phyloP scores from a whole-genome alignment of 2,797 vertebrate genomes.

The Anniella stebbinsi region DNA sequence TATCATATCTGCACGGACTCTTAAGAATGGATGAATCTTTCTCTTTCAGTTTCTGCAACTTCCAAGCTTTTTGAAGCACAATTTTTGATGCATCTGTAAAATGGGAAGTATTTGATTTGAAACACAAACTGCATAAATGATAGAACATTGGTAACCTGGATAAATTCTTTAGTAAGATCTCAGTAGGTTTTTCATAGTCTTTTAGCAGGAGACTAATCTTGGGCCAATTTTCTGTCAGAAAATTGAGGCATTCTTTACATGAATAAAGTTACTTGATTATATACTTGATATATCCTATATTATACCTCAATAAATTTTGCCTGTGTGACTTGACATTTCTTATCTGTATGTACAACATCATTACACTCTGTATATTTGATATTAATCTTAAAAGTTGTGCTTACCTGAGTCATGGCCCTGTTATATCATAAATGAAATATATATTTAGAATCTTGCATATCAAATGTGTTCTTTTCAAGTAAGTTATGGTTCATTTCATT shows the following conservation, averaged over 20 bases:
- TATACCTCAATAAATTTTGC: conserved; percentile 3
- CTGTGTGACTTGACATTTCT: conserved; percentile 2
- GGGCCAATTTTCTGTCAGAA: neutral
- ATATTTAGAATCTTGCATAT: neutral
- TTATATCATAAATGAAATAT: conserved; percentile 30
- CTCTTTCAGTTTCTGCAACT: neutral
- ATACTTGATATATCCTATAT: conserved; percentile 20
- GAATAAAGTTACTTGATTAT: conserved; percentile 14
- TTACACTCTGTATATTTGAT: conserved; percentile 12
- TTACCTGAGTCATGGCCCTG: conserved; percentile 12
- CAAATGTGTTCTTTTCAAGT: conserved; percentile 21
- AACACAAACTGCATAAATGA: neutral
- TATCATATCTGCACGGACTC: too few relatives aligned
- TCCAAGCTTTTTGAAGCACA: neutral
- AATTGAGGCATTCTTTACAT: neutral
- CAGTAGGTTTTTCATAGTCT: neutral
- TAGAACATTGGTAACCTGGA: neutral
- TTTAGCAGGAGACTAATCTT: neutral
- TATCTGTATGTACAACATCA: conserved; percentile 15
- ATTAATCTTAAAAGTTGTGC: conserved; percentile 10
- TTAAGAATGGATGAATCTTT: too few relatives aligned
- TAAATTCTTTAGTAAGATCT: neutral
- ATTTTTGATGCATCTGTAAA: neutral
- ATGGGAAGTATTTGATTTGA: neutral
- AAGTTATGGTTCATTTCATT: conserved; percentile 27